Base-by-base conservation (phyloP, 2,113 vertebrate species). In the Andinoacara biseriatus region DNA sequence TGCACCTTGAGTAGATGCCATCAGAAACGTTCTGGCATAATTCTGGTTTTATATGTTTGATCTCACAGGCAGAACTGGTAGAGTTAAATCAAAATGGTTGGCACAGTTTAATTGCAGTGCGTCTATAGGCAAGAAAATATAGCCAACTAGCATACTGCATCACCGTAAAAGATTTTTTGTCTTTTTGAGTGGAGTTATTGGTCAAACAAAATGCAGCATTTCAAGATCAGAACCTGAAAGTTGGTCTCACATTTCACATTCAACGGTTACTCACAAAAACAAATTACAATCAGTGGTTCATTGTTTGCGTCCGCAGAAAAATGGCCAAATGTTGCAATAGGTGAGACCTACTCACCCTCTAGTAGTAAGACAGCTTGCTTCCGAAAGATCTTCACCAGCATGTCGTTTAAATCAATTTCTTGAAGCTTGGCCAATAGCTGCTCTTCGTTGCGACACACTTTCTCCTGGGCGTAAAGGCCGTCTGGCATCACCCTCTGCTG, bases 401-500 rank as follows among this genome's bases (percentile, higher is more conserved):
- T 94, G 90, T 97, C 96, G 86, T 97, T 96, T 86, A 98, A 90
- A 81, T 97, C 95, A 61, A 98, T 95, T 94, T 99, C 97, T 89
- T 97, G 97, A 57, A 99, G 97, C 88, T 95, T 97, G 91, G 97
- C 97, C 94, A 99, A 94, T 76, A 99, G 96, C 87, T 98, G 97
- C 88, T 99, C 98, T 91, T 99, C 98, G 61, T 98, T 97, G 86
- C 97, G 97, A 93, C 97, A 98, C 88, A 98, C 96, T 80, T 99
- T 99, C 95, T 99, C 98, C 94, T 99, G 98, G 85, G 97, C 97
- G 78, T 99, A 99, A 18, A 99, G 96, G 83, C 98, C 98, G 63
- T 99, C 97, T 1, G 98, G 98, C 98, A 99, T 99, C 94, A 96
- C 95, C 67, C 98, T 95, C 84, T 99, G 98, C 95, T 99, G 98